Evolutionary conservation across 2,797 vertebrate genomes (phyloP).

Genomic region (Chelmon rostratus): DNA sequence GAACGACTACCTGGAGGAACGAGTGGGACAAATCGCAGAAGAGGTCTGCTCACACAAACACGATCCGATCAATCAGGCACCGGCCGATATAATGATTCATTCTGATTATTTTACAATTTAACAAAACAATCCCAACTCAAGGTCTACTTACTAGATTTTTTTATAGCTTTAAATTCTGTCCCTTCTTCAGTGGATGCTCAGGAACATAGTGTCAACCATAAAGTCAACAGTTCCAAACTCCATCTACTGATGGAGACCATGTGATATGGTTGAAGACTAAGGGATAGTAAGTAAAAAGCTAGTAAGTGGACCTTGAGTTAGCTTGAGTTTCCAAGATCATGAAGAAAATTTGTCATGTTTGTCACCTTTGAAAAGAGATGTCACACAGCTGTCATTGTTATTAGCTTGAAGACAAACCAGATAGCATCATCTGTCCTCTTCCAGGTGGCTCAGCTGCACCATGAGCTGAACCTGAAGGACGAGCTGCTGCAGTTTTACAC

Average conservation of each 20-base stretch:
- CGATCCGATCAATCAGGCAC: background rate
- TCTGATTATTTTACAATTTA: background rate
- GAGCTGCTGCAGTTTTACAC: constrained; percentile 98
- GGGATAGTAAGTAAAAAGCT: too few relatives aligned
- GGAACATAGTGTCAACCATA: background rate
- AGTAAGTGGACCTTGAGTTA: too few relatives aligned
- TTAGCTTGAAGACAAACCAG: background rate
- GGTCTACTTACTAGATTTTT: background rate
- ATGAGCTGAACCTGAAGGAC: constrained; percentile 97
- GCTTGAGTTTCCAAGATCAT: background rate
- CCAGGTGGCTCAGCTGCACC: constrained; percentile 95
- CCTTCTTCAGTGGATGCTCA: background rate
- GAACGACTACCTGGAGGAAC: constrained; percentile 95
- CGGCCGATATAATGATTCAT: background rate
- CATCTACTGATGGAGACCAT: background rate
- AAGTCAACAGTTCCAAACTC: background rate
- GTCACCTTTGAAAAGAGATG: background rate
- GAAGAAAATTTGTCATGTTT: too few relatives aligned
- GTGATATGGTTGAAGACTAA: background rate
- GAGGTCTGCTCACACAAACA: constrained; percentile 87
- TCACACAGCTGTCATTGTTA: background rate
- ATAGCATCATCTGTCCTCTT: background rate
- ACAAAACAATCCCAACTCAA: background rate
- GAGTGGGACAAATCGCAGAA: constrained; percentile 94
- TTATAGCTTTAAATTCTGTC: background rate